phyloP scores from a whole-genome alignment of 2,888 invertebrate species.

The Caradrina kadenii region DNA sequence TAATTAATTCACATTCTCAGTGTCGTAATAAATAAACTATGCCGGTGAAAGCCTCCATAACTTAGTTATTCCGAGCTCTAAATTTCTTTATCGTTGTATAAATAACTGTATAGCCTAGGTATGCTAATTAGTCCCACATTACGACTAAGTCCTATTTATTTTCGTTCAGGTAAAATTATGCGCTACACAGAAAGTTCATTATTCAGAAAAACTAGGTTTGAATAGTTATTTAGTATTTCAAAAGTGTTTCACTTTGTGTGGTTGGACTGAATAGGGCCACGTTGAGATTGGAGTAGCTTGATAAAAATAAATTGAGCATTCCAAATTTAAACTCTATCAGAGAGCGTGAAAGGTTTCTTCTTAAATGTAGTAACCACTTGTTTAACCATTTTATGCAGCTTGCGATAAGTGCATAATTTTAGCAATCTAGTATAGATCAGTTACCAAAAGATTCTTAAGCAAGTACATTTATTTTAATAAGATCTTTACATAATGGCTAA shows the following conservation, averaged over 20 bases:
- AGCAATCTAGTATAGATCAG: no score
- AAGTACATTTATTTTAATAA: no score
- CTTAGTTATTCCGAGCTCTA: slow-evolving; percentile 59
- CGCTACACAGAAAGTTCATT: slow-evolving; percentile 35
- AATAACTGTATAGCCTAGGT: slow-evolving; percentile 39
- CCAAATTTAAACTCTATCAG: slow-evolving; percentile 9
- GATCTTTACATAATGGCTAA: no score
- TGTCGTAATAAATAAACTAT: slow-evolving; percentile 61
- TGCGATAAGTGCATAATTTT: no score
- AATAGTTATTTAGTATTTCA: slow-evolving; percentile 18
- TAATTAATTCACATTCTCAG: slow-evolving; percentile 55
- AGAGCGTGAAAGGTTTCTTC: background rate
- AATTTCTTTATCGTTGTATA: slow-evolving; percentile 61
- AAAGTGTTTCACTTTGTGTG: slow-evolving; percentile 24
- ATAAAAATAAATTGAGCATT: slow-evolving; percentile 18
- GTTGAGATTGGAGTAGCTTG: slow-evolving; percentile 13
- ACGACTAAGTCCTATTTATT: slow-evolving; percentile 49
- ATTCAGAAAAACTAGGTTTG: slow-evolving; percentile 32
- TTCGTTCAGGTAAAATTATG: slow-evolving; percentile 45
- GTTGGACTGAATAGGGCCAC: slow-evolving; percentile 3
- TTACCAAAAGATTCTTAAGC: no score
- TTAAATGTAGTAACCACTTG: background rate
- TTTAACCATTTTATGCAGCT: background rate
- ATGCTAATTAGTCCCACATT: slow-evolving; percentile 59
- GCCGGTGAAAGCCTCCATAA: slow-evolving; percentile 47